Evolutionary conservation across 2,797 vertebrate species (phyloP).

Genomic region (Bryconaethiops microstoma): DNA sequence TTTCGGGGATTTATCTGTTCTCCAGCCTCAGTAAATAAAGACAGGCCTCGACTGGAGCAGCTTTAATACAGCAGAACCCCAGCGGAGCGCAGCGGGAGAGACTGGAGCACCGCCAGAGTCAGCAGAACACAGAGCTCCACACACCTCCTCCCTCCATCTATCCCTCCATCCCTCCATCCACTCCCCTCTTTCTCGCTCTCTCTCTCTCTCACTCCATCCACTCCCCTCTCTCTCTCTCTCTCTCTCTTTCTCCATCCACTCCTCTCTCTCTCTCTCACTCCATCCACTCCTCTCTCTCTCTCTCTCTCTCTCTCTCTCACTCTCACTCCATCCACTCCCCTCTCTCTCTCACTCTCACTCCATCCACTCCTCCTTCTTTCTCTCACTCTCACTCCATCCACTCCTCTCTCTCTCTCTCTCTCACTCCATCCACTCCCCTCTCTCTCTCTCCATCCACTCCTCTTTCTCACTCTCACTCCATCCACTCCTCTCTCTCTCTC

Average conservation of each 20-base stretch:
- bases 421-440: not conserved
- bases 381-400: too few species aligned
- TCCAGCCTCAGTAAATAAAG: not conserved
- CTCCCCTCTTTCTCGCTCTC: slow-evolving; percentile 18
- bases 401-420: not conserved
- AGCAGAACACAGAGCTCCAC: slow-evolving; percentile 39
- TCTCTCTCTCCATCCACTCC: not conserved
- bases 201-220: not conserved
- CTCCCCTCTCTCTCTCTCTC: not conserved
- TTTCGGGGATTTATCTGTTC: not conserved
- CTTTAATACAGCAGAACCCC: not conserved
- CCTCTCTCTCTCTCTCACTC: not conserved
- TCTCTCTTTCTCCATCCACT: not conserved
- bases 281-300: not conserved
- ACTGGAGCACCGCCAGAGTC: slow-evolving; percentile 40
- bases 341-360: too few species aligned
- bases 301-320: slow-evolving; percentile 3
- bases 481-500: not conserved
- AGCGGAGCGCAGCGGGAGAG: slow-evolving; percentile 27
- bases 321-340: too few species aligned
- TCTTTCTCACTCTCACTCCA: too few species aligned
- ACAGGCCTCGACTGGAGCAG: not conserved
- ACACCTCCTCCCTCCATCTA: not conserved
- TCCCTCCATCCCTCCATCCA: not conserved
- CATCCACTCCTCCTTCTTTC: too few species aligned